Evolutionary conservation across 2,113 vertebrate species (phyloP).

Genomic region (Amblyopsis rosae): DNA sequence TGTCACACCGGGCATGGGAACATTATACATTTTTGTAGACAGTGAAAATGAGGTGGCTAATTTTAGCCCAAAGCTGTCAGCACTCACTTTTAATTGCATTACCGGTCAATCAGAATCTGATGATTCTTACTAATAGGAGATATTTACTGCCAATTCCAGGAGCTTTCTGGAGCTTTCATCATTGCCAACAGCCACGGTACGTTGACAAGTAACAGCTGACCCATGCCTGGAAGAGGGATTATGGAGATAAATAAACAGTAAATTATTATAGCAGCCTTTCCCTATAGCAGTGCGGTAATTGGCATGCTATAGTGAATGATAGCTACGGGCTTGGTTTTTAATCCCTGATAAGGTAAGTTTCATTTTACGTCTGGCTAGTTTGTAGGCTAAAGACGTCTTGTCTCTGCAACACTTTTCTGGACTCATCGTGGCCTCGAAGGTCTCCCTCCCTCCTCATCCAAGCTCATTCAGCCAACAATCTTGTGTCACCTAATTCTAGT

Average conservation of each 20-base stretch:
- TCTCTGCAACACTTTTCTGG: constrained; percentile 34
- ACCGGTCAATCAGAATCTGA: constrained; percentile 65
- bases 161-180: constrained; percentile 57
- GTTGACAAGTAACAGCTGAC: constrained; percentile 71
- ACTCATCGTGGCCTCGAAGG: constrained; percentile 49
- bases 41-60: constrained; percentile 59
- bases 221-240: constrained; percentile 63
- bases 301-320: constrained; percentile 56
- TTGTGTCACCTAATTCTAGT: constrained; percentile 60
- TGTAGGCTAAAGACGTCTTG: constrained; percentile 49
- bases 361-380: constrained; percentile 69
- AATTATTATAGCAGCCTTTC: constrained; percentile 61
- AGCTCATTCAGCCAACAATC: constrained; percentile 66
- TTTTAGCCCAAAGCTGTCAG: constrained; percentile 69
- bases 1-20: constrained; percentile 64
- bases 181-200: constrained; percentile 50
- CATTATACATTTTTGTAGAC: constrained; percentile 41
- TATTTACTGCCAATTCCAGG: constrained; percentile 64
- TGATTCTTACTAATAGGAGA: constrained; percentile 50
- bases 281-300: constrained; percentile 59
- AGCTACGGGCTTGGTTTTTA: constrained; percentile 65
- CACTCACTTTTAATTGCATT: constrained; percentile 64
- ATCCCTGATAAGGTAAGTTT: constrained; percentile 75
- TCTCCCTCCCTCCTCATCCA: constrained; percentile 41
- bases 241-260: constrained; percentile 66